These are phyloP conservation scores for Vireo altiloquus DNA, from an alignment of 2,113 vertebrate species.

Conservation along the genomic window DNA sequence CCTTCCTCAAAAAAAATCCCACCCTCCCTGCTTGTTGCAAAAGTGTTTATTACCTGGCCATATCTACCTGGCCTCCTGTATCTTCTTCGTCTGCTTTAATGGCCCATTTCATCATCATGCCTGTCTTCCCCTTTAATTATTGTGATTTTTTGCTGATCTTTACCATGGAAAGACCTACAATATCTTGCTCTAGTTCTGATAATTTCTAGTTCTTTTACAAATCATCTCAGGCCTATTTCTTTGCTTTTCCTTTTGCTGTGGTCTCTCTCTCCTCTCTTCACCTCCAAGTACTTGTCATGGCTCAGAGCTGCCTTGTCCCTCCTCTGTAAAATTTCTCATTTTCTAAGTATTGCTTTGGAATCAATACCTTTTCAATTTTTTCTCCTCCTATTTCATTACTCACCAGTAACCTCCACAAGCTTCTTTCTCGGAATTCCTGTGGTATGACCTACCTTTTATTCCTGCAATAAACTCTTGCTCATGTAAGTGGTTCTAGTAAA, in stretches of 20 bases:
- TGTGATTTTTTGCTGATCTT: not conserved
- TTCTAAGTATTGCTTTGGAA: not conserved
- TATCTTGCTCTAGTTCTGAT: not conserved
- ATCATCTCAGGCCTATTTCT: not conserved
- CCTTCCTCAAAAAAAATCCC: not conserved
- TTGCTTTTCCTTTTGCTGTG: not conserved
- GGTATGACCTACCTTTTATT: not conserved
- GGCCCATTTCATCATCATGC: not conserved
- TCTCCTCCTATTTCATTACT: not conserved
- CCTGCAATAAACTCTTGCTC: conserved; percentile 24
- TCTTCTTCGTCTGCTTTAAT: not conserved
- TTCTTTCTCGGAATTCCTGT: not conserved
- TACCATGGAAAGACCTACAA: not conserved
- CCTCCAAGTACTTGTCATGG: not conserved
- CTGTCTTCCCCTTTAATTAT: not conserved
- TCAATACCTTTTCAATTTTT: not conserved
- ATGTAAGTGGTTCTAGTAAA: conserved; percentile 45
- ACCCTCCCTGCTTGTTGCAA: not conserved
- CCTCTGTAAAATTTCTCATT: not conserved
- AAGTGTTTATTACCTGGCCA: not conserved
- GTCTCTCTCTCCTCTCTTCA: not conserved
- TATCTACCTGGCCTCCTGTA: not conserved
- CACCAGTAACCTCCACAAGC: not conserved
- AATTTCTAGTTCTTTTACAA: not conserved
- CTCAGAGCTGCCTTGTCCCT: not conserved